Evolutionary conservation across 2,888 invertebrate species (phyloP), one percentile per base, ranked within the genome.

Genomic region (Ypsolopha scabrella): DNA sequence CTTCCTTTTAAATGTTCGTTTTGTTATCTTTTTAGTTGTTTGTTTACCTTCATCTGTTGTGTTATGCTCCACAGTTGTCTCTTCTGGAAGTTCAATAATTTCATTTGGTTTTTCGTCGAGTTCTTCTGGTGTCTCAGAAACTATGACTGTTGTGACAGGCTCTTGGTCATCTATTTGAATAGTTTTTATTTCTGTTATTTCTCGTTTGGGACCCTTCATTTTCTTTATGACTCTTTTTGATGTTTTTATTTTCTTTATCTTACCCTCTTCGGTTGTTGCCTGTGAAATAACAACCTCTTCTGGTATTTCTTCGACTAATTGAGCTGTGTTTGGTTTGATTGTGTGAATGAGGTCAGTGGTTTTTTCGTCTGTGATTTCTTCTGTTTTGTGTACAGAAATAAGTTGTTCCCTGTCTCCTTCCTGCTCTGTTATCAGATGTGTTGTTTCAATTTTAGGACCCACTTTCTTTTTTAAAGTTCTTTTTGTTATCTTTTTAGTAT

Each of bases 361-460:
- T 10, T 38, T 52, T 14, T 53, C 52, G 14, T 55, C 54, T 4
- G 13, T 6, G 1, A 13, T 4, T 35, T 52, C 47, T 41, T 57
- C 54, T 52, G 58, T 54, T 7, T 50, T 53, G 47, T 53, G 56
- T 58, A 61, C 56, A 0, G 59, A 58, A 6, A 61, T 63, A 11
- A 61, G 54, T 0, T 62, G 61, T 60, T 51, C 58, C 52, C 70
- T 59, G 43, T 66, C 61, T 6, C 78, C 72, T 53, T 73, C 71
- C 57, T 80, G 72, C 9, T 69, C 55, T 1, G 65, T 38, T 57
- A 57, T 57, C 65, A 72, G 55, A 63, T 74, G 34, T 58, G 68
- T 57, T 61, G 73, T 60, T 62, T 59, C 53, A 54, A 67, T 53
- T 58, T 59, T 52, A 45, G 61, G 53, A n/a, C 59, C 55, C 52